Base-by-base conservation (phyloP, 1,140 invertebrate species). In the Leptonema lineaticorne region DNA sequence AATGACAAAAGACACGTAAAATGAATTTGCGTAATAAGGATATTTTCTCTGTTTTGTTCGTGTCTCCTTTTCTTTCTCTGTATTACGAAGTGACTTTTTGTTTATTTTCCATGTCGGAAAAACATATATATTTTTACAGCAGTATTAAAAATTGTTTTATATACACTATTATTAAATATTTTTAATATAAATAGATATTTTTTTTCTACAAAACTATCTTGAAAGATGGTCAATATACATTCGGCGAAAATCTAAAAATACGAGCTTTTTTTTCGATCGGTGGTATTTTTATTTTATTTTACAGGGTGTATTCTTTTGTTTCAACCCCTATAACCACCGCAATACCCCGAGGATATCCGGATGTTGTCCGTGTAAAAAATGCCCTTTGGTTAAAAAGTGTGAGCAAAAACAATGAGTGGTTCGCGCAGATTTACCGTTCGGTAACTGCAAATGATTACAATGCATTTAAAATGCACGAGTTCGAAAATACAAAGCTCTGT, bases 11-110 rank as follows among this genome's bases (percentile, higher is more conserved):
- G 33, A 62, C 59, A 59, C 26, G 30, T 24, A 59, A 62, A 62
- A 62, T 62, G 59, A 62, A 62, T 62, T 62, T 62, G 33, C 30
- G 59, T 62, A 62, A 62, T 62, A 45, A 62, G 29, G 59, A 22
- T 62, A 41, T 27, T 24, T 62, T 45, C 28, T 26, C 37, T 7
- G 22, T 8, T 26, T 11, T 24, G 20, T 26, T 20, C 4, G 50
- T 24, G 24, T 20, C 50, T 53, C 24, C 27, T 53, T 26, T 11
- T 24, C 50, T 53, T 24, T 11, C 20, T n/a, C 20, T 24, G 4
- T 26, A 24, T 53, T 53, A 26, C 27, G 50, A 26, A 24, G 50
- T 53, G 50, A 53, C 50, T 53, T 53, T 53, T 53, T 48, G 37
- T 41, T 41, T 41, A n/a, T n/a, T n/a, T n/a, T n/a, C n/a, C n/a